phyloP scores from a whole-genome alignment of 2,888 invertebrate species.

The Panorpa germanica region DNA sequence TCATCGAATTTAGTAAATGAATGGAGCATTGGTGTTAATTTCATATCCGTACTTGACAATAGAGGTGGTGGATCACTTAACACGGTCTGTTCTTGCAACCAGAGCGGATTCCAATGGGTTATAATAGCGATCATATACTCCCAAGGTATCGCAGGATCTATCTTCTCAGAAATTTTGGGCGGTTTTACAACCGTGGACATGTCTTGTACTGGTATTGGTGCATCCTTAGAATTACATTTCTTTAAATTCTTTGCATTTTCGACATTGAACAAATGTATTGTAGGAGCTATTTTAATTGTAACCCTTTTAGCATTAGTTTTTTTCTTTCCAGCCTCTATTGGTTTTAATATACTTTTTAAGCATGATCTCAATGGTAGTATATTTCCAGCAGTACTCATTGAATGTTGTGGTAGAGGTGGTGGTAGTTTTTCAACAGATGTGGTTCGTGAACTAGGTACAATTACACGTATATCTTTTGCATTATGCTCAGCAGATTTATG shows the following conservation, averaged over 20 bases:
- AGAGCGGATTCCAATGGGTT: constrained; percentile 42
- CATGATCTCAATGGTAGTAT: too few species aligned
- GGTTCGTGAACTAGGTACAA: too few species aligned
- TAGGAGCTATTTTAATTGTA: constrained; percentile 14
- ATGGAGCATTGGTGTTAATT: constrained; percentile 31
- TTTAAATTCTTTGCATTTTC: constrained; percentile 14
- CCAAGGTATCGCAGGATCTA: too few species aligned
- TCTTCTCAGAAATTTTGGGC: constrained; percentile 15
- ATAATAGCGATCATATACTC: constrained; percentile 34
- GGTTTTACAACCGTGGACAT: constrained; percentile 8
- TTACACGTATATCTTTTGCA: too few species aligned
- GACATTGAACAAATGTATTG: constrained; percentile 14
- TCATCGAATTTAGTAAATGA: constrained; percentile 34
- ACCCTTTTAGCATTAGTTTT: too few species aligned
- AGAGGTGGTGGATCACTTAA: constrained; percentile 30
- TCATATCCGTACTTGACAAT: constrained; percentile 27
- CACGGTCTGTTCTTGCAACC: constrained; percentile 36
- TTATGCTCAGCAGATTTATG: too few species aligned
- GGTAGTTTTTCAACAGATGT: too few species aligned
- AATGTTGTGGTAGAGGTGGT: too few species aligned
- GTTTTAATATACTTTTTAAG: too few species aligned
- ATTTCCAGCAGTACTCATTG: too few species aligned
- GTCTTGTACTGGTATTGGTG: constrained; percentile 15
- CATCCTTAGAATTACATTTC: constrained; percentile 17
- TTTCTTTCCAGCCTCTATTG: too few species aligned